Evolutionary conservation across 1,140 invertebrate species (phyloP).

Genomic region (Meloidogyne exigua): DNA sequence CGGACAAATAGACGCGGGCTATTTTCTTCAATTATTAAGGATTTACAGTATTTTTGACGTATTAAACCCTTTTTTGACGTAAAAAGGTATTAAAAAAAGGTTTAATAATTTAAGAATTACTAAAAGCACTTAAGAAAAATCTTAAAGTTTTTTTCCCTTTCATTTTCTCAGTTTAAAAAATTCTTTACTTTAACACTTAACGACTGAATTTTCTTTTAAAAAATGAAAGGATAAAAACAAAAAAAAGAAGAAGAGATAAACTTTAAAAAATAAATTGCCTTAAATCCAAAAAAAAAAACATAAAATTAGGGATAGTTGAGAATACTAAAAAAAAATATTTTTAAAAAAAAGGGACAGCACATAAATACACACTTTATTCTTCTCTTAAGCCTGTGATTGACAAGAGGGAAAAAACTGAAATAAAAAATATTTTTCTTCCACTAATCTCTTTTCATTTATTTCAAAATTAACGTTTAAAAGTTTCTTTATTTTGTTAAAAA

Average conservation of each 20-base stretch:
- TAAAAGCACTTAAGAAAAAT: too few species aligned
- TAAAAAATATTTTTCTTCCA: neutral
- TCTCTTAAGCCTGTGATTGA: neutral
- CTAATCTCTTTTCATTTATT: constrained; percentile 1
- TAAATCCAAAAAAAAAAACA: neutral
- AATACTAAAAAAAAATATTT: neutral
- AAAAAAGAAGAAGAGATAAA: neutral
- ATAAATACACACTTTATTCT: neutral
- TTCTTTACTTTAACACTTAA: too few species aligned
- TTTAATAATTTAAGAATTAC: too few species aligned
- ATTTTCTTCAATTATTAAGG: too few species aligned
- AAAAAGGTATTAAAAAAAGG: too few species aligned
- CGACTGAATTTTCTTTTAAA: too few species aligned
- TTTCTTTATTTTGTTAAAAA: neutral
- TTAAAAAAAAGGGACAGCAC: too few species aligned
- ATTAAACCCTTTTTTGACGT: too few species aligned
- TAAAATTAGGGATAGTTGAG: neutral
- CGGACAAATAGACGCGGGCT: too few species aligned
- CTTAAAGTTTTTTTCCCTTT: too few species aligned
- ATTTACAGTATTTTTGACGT: too few species aligned
- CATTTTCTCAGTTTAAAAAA: too few species aligned
- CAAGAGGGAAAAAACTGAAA: neutral
- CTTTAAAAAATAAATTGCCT: neutral
- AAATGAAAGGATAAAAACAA: neutral
- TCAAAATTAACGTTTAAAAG: neutral